Evolutionary conservation across 2,888 invertebrate genomes (phyloP).

Genomic region (Slavum lentiscoides): DNA sequence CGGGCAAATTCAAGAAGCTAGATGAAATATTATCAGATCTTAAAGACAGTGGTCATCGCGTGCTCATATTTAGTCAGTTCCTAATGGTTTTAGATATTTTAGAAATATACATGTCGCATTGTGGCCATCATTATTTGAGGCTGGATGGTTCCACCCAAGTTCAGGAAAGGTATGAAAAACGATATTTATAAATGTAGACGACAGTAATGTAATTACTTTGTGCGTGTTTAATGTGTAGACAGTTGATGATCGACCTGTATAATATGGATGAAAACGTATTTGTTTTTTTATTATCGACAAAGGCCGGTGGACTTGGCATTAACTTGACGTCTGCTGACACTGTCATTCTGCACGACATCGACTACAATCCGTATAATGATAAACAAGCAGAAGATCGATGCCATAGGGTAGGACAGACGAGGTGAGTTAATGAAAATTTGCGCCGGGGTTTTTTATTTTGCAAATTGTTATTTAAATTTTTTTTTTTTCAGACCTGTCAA

Average conservation of each 20-base stretch:
- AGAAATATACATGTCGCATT: slow-evolving; percentile 80
- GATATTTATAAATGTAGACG: no score
- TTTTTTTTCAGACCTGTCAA: slow-evolving; percentile 71
- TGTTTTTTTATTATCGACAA: slow-evolving; percentile 87
- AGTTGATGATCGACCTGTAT: slow-evolving; percentile 87
- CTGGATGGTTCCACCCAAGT: slow-evolving; percentile 91
- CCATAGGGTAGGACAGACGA: slow-evolving; percentile 74
- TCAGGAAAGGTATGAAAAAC: slow-evolving; percentile 66
- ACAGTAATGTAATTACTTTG: slow-evolving; percentile 25
- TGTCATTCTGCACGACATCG: slow-evolving; percentile 95
- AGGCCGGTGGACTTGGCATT: slow-evolving; percentile 94
- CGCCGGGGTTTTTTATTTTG: background rate
- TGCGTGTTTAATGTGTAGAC: slow-evolving; percentile 65
- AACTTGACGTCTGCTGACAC: slow-evolving; percentile 93
- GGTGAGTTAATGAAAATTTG: slow-evolving; percentile 54
- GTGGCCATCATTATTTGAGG: slow-evolving; percentile 75
- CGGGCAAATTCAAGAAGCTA: slow-evolving; percentile 84
- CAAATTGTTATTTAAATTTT: background rate
- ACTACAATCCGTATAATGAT: slow-evolving; percentile 98
- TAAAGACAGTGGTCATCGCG: slow-evolving; percentile 75
- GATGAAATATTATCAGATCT: slow-evolving; percentile 77
- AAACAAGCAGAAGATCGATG: slow-evolving; percentile 94
- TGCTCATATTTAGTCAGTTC: slow-evolving; percentile 94
- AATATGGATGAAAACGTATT: slow-evolving; percentile 79
- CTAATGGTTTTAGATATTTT: slow-evolving; percentile 92